phyloP scores from a whole-genome alignment of 2,888 invertebrate genomes.

The Mantis religiosa region DNA sequence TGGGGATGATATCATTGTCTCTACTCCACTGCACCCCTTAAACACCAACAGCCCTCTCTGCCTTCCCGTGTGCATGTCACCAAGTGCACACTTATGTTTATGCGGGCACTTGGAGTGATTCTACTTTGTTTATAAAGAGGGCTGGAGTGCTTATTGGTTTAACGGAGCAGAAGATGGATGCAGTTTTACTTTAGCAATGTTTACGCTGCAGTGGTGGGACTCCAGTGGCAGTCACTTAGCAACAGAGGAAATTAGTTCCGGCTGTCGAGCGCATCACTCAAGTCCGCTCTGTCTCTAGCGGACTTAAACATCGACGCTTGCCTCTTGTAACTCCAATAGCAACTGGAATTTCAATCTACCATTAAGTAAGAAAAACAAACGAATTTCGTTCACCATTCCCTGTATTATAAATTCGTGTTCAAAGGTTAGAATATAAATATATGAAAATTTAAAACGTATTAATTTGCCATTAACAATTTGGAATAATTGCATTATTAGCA shows the following conservation, averaged over 20 bases:
- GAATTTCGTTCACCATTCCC: too few species aligned
- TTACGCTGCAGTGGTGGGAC: neutral
- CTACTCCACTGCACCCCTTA: neutral
- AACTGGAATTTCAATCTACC: neutral
- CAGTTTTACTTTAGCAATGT: neutral
- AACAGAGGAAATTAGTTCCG: neutral
- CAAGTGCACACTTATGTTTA: neutral
- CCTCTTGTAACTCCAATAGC: neutral
- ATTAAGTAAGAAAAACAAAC: too few species aligned
- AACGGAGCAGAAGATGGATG: neutral
- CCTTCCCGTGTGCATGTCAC: neutral
- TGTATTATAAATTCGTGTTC: too few species aligned
- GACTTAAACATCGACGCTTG: neutral
- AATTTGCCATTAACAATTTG: too few species aligned
- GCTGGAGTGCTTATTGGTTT: neutral
- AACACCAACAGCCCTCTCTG: neutral
- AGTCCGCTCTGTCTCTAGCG: neutral
- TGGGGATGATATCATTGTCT: neutral
- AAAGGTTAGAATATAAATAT: too few species aligned
- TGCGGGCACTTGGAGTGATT: neutral
- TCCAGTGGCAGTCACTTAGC: neutral
- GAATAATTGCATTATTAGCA: too few species aligned
- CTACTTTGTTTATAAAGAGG: neutral
- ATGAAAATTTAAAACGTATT: too few species aligned
- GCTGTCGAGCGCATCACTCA: neutral